Conservation (phyloP, 2,113 vertebrate species). For the Xyrauchen texanus region DNA sequence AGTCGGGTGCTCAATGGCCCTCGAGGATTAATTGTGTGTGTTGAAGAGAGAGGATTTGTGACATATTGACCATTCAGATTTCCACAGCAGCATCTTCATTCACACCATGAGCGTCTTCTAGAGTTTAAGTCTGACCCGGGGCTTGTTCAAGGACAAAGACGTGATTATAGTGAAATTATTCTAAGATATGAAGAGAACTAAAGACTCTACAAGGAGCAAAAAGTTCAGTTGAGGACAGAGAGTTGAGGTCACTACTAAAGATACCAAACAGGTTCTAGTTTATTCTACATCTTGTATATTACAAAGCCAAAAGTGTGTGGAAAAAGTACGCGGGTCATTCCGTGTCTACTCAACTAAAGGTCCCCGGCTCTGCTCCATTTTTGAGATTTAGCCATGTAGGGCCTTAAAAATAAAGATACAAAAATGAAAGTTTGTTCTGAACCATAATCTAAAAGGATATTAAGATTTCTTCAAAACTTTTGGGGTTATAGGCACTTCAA, state of each 20-base stretch:
- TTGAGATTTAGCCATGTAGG: too few species aligned
- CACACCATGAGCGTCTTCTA: background rate
- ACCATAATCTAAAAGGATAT: too few species aligned
- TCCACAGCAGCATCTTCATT: conserved; percentile 27
- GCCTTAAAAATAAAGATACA: too few species aligned
- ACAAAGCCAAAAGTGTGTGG: too few species aligned
- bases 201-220: background rate
- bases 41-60: conserved; percentile 38
- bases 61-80: conserved; percentile 38
- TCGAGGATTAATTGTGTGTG: conserved; percentile 45
- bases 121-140: conserved; percentile 41
- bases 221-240: conserved; percentile 20
- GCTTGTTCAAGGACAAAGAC: conserved; percentile 32
- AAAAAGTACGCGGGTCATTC: too few species aligned
- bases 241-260: background rate
- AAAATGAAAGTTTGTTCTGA: too few species aligned
- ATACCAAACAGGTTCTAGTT: background rate
- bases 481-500: too few species aligned
- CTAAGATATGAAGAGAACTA: background rate
- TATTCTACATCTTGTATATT: too few species aligned
- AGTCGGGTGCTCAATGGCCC: conserved; percentile 34
- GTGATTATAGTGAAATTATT: background rate
- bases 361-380: too few species aligned
- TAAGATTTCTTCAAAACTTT: too few species aligned
- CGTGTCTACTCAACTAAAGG: too few species aligned